Conservation (phyloP, 1,140 invertebrate genomes). For the Wasmannia auropunctata region DNA sequence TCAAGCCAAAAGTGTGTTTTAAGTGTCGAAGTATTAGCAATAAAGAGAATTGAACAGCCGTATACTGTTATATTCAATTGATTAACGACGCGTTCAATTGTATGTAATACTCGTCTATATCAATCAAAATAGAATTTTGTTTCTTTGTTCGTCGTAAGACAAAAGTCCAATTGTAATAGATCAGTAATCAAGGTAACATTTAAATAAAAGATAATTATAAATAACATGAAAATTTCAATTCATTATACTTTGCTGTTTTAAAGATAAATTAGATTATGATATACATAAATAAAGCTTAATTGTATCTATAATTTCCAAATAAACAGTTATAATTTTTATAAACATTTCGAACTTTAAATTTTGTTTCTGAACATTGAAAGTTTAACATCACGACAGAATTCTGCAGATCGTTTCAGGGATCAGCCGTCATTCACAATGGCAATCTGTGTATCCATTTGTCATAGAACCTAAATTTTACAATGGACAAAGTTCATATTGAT, state of each 20-base stretch:
- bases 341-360: background rate
- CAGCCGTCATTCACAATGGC: background rate
- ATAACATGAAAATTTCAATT: background rate
- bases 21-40: background rate
- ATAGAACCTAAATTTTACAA: background rate
- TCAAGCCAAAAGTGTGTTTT: background rate
- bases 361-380: background rate
- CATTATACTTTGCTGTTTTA: background rate
- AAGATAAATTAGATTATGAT: background rate
- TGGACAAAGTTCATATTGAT: background rate
- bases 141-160: background rate
- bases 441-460: background rate
- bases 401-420: background rate
- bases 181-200: background rate
- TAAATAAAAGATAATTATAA: background rate
- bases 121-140: background rate
- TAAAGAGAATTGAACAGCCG: background rate
- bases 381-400: background rate
- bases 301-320: background rate
- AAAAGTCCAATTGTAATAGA: background rate
- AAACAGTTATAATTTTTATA: background rate
- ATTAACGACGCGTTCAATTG: background rate
- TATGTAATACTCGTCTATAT: background rate
- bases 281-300: background rate
- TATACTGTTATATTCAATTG: background rate